Percentiles rank a stretch among this genome's conserved stretches.
Evolutionary conservation across 1,140 invertebrate species (phyloP).

Genomic region (Hermetia illucens): DNA sequence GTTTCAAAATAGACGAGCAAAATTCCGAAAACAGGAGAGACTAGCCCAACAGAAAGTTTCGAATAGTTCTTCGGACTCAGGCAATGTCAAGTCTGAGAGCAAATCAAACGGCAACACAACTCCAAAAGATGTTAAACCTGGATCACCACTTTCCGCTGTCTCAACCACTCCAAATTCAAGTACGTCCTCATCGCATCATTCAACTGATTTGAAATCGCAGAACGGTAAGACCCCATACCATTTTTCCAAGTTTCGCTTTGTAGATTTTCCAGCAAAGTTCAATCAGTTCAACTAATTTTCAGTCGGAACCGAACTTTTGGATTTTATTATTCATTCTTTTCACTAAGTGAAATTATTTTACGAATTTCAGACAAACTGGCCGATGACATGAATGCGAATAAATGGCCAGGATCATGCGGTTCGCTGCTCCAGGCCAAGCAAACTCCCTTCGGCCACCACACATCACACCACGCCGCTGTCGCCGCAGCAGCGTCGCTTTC

Average conservation of each 20-base stretch:
- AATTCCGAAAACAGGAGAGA: conserved; percentile 85
- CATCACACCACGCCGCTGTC: conserved; percentile 21
- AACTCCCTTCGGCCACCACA: conserved; percentile 10
- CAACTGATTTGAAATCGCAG: conserved; percentile 31
- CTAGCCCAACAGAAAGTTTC: conserved; percentile 60
- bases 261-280: too few relatives aligned
- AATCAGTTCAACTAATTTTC: too few relatives aligned
- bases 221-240: too few relatives aligned
- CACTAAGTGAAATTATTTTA: background rate
- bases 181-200: conserved; percentile 29
- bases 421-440: conserved; percentile 1
- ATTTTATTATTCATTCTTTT: background rate
- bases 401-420: conserved; percentile 6
- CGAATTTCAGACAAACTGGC: conserved; percentile 5
- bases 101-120: conserved; percentile 5
- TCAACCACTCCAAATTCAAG: conserved; percentile 32
- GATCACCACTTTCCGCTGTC: conserved; percentile 29
- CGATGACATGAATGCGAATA: conserved; percentile 5
- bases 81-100: conserved; percentile 20
- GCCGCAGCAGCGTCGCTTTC: conserved; percentile 25
- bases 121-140: conserved; percentile 30
- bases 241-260: too few relatives aligned
- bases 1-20: conserved; percentile 87
- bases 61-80: conserved; percentile 7
- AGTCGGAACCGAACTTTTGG: background rate